Evolutionary conservation across 2,113 vertebrate species (phyloP).

Genomic region (Rhombomys opimus): DNA sequence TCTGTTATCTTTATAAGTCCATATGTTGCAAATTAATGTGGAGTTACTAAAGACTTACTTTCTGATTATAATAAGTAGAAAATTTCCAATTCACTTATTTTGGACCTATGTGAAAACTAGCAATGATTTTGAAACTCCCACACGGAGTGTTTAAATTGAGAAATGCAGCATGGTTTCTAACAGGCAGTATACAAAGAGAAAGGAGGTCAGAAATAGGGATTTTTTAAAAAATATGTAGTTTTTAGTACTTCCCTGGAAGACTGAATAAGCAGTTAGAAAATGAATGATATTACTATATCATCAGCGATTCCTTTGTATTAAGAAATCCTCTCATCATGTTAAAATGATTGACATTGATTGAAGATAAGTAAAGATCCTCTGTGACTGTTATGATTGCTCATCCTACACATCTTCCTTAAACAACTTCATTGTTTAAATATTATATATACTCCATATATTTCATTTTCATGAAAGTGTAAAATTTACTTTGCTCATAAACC

Average conservation of each 20-base stretch:
- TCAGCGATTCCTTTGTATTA: background rate
- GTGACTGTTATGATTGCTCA: constrained; percentile 41
- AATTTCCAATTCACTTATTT: background rate
- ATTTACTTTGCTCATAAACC: background rate
- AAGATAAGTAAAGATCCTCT: constrained; percentile 21
- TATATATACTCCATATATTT: background rate
- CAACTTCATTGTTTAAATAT: constrained; percentile 16
- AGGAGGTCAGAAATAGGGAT: background rate
- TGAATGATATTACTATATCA: constrained; percentile 5
- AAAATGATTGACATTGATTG: constrained; percentile 41
- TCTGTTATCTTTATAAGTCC: background rate
- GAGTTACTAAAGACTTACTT: background rate
- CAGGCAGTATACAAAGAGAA: background rate
- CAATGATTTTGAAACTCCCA: background rate
- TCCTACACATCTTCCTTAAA: background rate
- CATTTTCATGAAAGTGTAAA: constrained; percentile 26
- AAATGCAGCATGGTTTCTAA: constrained; percentile 4
- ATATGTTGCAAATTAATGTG: background rate
- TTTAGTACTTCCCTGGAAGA: background rate
- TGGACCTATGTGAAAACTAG: background rate
- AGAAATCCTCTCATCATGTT: constrained; percentile 18
- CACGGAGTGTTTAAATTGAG: background rate
- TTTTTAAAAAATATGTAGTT: background rate
- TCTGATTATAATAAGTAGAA: background rate
- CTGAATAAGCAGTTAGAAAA: background rate